Conservation (phyloP, 1,140 invertebrate genomes). For the Caenorhabditis briggsae region DNA sequence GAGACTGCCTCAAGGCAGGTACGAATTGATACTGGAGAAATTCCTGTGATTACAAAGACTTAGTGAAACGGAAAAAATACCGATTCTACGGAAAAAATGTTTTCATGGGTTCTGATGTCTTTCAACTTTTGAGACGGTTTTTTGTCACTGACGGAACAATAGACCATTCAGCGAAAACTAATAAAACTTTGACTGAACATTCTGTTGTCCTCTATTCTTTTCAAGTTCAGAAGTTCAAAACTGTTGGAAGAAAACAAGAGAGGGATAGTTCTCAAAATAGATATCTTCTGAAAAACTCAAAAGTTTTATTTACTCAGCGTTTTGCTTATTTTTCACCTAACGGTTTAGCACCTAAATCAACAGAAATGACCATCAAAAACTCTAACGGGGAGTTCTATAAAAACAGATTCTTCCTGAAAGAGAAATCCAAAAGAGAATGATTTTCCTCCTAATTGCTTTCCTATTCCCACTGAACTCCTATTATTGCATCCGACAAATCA, state of each 20-base stretch:
- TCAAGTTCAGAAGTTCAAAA: too few species aligned
- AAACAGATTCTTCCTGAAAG: background rate
- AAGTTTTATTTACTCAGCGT: background rate
- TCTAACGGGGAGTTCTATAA: background rate
- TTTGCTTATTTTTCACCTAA: background rate
- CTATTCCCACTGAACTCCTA: background rate
- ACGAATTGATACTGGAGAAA: too few species aligned
- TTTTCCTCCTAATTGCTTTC: constrained; percentile 16
- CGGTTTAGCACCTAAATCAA: background rate
- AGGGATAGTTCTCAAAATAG: background rate
- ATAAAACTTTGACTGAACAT: background rate
- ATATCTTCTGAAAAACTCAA: background rate
- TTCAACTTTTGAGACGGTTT: background rate
- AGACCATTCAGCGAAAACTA: background rate
- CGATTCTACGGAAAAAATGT: too few species aligned
- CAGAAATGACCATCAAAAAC: constrained; percentile 25
- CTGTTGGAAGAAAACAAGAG: too few species aligned
- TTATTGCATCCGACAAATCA: background rate
- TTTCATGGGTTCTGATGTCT: too few species aligned
- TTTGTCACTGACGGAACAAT: background rate
- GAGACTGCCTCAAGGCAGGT: too few species aligned
- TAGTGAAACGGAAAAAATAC: too few species aligned
- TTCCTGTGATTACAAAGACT: too few species aligned
- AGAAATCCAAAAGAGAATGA: background rate
- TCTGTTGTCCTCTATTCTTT: background rate